These are phyloP conservation scores for Hedychridium roseum DNA, from an alignment of 2,888 invertebrate species.

Conservation along the genomic window DNA sequence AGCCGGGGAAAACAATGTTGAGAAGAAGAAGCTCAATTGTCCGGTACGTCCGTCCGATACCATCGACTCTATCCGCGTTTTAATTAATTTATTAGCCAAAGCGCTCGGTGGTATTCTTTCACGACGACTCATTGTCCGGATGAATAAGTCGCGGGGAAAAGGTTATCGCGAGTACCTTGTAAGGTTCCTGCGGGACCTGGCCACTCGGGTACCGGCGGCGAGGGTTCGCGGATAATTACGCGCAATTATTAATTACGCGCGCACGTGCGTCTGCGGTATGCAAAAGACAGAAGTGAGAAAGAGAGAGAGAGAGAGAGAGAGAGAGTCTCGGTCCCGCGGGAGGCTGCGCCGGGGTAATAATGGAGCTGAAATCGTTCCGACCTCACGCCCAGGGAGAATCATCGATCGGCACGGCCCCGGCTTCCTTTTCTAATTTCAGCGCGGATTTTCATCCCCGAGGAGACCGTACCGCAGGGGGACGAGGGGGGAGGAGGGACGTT, in stretches of 20 bases:
- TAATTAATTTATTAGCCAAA: too few relatives aligned
- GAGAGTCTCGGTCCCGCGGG: conserved; percentile 20
- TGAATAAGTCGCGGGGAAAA: too few relatives aligned
- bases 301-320: conserved; percentile 7
- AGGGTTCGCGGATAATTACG: conserved; percentile 26
- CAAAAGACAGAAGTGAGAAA: neutral
- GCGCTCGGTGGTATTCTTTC: too few relatives aligned
- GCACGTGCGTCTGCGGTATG: conserved; percentile 15
- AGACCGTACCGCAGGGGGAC: too few relatives aligned
- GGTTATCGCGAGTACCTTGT: too few relatives aligned
- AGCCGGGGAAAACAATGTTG: too few relatives aligned
- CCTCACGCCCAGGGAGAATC: conserved; percentile 29
- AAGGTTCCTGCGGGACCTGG: neutral
- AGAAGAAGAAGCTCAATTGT: too few relatives aligned
- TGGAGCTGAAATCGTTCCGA: conserved; percentile 27
- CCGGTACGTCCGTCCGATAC: too few relatives aligned
- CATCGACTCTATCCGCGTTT: too few relatives aligned
- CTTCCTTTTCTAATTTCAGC: conserved; percentile 1
- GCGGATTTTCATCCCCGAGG: conserved; percentile 13
- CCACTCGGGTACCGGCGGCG: neutral
- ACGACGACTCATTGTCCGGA: too few relatives aligned
- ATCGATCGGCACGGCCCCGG: conserved; percentile 24
- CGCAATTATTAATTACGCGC: conserved; percentile 37
- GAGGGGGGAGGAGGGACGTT: conserved; percentile 26
- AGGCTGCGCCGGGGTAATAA: conserved; percentile 24